Evolutionary conservation across 1,140 invertebrate genomes (phyloP).

Genomic region (Coelopa frigida): DNA sequence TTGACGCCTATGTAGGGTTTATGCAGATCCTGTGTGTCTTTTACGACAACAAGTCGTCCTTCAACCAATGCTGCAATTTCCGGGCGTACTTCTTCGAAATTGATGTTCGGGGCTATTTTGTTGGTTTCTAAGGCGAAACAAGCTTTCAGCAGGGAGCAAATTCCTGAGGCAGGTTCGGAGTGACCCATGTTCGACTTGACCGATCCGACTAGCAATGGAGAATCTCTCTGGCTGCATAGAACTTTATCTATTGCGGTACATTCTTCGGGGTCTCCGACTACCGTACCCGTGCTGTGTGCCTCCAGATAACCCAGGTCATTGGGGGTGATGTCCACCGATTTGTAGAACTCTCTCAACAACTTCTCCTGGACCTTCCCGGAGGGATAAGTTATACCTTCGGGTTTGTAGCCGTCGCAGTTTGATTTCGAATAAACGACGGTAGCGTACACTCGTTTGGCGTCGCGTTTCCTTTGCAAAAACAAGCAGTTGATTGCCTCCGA

Average conservation of each 20-base stretch:
- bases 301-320: constrained; percentile 72
- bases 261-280: constrained; percentile 82
- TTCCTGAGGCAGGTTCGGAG: constrained; percentile 80
- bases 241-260: constrained; percentile 72
- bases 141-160: constrained; percentile 78
- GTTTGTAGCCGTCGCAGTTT: constrained; percentile 86
- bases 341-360: constrained; percentile 76
- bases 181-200: constrained; percentile 93
- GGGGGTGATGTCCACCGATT: constrained; percentile 72
- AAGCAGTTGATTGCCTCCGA: constrained; percentile 69
- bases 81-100: constrained; percentile 64
- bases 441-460: constrained; percentile 71
- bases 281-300: constrained; percentile 82
- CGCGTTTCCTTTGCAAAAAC: constrained; percentile 72
- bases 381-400: constrained; percentile 86
- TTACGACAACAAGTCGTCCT: constrained; percentile 63
- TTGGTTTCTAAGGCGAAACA: constrained; percentile 65
- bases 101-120: constrained; percentile 71
- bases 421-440: constrained; percentile 50
- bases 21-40: constrained; percentile 56
- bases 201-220: constrained; percentile 76
- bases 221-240: constrained; percentile 60
- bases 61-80: constrained; percentile 65
- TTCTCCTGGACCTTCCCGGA: constrained; percentile 73
- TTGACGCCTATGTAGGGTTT: constrained; percentile 62